These are phyloP conservation scores for Salvelinus sp. DNA, from an alignment of 2,113 vertebrate genomes.

Conservation along the genomic window DNA sequence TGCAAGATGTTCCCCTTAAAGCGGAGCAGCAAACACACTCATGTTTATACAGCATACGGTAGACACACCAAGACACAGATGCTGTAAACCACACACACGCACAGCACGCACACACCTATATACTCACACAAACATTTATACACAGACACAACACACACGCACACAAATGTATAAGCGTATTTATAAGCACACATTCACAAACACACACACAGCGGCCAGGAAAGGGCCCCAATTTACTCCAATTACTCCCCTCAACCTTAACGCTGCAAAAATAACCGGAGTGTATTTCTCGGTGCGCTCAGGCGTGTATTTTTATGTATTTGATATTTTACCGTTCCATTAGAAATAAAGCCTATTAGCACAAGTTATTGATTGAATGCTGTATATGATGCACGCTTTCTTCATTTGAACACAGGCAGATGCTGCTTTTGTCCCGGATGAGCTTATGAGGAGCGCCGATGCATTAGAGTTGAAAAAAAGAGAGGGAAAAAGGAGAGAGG, in stretches of 20 bases:
- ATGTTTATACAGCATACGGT: neutral
- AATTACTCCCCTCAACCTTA: slow-evolving; percentile 9
- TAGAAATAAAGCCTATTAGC: slow-evolving; percentile 41
- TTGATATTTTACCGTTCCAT: slow-evolving; percentile 34
- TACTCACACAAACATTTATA: neutral
- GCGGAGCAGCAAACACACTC: neutral
- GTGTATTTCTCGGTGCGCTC: slow-evolving; percentile 3
- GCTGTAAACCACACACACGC: neutral
- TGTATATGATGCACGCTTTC: slow-evolving; percentile 16
- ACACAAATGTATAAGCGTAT: neutral
- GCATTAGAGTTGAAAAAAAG: slow-evolving; percentile 7
- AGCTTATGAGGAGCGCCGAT: slow-evolving; percentile 15
- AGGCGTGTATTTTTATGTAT: slow-evolving; percentile 3
- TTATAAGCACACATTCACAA: neutral
- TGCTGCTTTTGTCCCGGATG: neutral
- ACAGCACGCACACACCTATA: neutral
- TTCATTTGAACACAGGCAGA: neutral
- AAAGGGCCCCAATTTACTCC: slow-evolving; percentile 27
- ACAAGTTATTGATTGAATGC: slow-evolving; percentile 9
- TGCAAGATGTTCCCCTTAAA: slow-evolving; percentile 45
- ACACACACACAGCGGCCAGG: neutral
- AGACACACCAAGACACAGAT: neutral
- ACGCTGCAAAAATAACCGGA: slow-evolving; percentile 19
- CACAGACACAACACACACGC: neutral
- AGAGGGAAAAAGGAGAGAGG: slow-evolving; percentile 2